These are phyloP conservation scores for Drosophila rellima DNA, from an alignment of 2,888 invertebrate genomes.

Conservation along the genomic window DNA sequence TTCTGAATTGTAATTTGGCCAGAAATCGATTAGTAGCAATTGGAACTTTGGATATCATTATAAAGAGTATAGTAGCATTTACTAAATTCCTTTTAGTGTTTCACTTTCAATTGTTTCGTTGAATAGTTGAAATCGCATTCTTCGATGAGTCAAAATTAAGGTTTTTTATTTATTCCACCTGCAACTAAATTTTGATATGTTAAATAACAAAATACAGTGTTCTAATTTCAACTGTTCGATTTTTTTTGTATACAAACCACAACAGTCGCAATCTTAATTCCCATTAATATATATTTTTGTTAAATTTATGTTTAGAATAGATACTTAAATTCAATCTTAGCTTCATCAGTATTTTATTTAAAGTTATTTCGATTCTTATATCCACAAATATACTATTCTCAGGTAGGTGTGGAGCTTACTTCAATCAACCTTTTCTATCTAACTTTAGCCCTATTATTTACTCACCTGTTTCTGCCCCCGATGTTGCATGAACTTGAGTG, in stretches of 20 bases:
- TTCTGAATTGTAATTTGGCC: background rate
- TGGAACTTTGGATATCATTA: background rate
- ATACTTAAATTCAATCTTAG: background rate
- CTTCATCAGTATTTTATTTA: background rate
- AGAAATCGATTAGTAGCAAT: slow-evolving; percentile 5
- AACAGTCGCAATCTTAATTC: no score
- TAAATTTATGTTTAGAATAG: background rate
- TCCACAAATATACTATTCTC: background rate
- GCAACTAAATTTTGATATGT: no score
- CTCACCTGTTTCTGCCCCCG: background rate
- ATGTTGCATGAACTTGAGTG: slow-evolving; percentile 6
- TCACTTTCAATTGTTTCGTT: background rate
- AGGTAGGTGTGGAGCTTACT: background rate
- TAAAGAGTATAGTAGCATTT: background rate
- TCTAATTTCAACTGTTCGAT: no score
- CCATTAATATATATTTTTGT: no score
- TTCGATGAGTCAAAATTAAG: no score
- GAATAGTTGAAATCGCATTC: no score
- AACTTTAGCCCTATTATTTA: slow-evolving; percentile 19
- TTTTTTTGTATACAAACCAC: no score
- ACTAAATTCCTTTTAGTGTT: background rate
- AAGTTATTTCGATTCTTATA: background rate
- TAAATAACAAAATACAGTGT: no score
- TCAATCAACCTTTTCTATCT: background rate
- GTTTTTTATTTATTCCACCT: no score